These are phyloP conservation scores for Telmatherina bonti DNA, from an alignment of 2,797 vertebrate species.

Conservation along the genomic window DNA sequence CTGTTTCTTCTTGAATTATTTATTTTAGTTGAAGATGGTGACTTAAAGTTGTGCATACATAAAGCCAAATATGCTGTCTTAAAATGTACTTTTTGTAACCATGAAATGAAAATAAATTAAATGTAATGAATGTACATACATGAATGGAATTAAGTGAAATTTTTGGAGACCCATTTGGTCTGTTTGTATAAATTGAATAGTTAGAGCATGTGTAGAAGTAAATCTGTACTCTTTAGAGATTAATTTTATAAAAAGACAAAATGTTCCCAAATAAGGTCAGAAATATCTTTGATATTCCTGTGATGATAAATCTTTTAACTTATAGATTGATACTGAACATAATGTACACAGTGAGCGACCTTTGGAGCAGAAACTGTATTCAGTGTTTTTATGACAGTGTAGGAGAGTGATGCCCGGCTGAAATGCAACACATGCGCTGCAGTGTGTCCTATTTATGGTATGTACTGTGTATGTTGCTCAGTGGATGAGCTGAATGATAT, in stretches of 20 bases:
- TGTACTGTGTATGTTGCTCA: neutral
- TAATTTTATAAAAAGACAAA: neutral
- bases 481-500: neutral
- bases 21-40: neutral
- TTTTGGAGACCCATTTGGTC: conserved; percentile 7
- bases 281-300: neutral
- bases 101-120: neutral
- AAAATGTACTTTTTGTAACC: neutral
- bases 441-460: neutral
- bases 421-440: neutral
- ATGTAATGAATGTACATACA: too few relatives aligned
- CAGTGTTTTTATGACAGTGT: neutral
- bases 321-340: neutral
- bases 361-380: neutral
- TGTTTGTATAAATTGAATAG: neutral
- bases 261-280: neutral
- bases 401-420: neutral
- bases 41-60: neutral
- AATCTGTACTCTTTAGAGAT: neutral
- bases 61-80: neutral
- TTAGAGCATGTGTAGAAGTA: neutral
- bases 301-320: neutral
- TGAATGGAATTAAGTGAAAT: neutral
- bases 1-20: neutral
- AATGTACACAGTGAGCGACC: neutral